Conservation (phyloP, 1,140 invertebrate species). For the Pteromalus puparum region DNA sequence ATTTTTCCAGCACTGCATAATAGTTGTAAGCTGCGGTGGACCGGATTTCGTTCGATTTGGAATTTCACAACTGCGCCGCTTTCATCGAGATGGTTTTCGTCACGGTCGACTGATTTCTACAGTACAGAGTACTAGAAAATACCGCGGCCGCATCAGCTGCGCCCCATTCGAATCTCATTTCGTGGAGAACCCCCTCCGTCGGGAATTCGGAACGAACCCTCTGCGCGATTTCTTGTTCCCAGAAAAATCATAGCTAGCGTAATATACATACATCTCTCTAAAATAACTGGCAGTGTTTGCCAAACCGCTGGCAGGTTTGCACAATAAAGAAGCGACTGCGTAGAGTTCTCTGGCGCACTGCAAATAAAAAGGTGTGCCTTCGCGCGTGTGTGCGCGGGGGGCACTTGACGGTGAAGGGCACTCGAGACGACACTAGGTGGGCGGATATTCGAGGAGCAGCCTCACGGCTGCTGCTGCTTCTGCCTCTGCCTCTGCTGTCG, state of each 20-base stretch:
- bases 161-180: not conserved
- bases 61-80: not conserved
- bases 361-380: conserved; percentile 48
- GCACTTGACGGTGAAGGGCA: conserved; percentile 53
- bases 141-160: not conserved
- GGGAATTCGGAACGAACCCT: too few relatives aligned
- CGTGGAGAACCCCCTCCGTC: not conserved
- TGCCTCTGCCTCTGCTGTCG: conserved; percentile 25
- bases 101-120: conserved; percentile 19
- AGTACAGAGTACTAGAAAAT: conserved; percentile 28
- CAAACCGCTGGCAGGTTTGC: conserved; percentile 38
- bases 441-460: conserved; percentile 56
- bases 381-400: conserved; percentile 14
- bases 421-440: conserved; percentile 60
- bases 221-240: too few relatives aligned
- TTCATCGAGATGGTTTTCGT: conserved; percentile 17
- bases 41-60: conserved; percentile 11
- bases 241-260: too few relatives aligned
- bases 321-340: conserved; percentile 26
- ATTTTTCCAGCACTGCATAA: too few relatives aligned
- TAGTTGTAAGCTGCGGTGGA: too few relatives aligned
- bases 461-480: not conserved
- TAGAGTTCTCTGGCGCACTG: conserved; percentile 34
- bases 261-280: not conserved
- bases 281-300: conserved; percentile 10